phyloP scores from a whole-genome alignment of 2,797 vertebrate species.

The Gambusia yucatana region DNA sequence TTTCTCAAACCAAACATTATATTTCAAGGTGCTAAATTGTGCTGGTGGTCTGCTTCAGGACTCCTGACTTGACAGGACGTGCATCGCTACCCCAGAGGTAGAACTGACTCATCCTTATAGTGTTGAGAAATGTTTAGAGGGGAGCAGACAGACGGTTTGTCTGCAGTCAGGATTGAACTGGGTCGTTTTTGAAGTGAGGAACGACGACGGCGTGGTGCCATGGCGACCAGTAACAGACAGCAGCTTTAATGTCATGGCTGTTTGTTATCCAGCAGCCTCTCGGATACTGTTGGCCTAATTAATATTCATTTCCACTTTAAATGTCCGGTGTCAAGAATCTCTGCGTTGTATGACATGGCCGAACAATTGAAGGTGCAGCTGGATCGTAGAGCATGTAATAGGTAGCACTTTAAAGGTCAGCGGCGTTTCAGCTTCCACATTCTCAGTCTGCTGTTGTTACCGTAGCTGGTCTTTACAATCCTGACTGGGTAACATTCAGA shows the following conservation, averaged over 20 bases:
- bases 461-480: conserved; percentile 5
- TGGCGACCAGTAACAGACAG: neutral
- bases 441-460: conserved; percentile 13
- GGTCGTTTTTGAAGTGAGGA: neutral
- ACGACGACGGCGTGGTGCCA: neutral
- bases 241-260: neutral
- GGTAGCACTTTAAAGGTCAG: conserved; percentile 68
- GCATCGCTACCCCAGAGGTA: neutral
- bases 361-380: conserved; percentile 25
- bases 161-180: neutral
- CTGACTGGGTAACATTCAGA: neutral
- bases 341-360: neutral
- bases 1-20: neutral
- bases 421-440: conserved; percentile 30
- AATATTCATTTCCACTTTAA: conserved; percentile 42
- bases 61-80: neutral
- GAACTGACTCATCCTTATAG: neutral
- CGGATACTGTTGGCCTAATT: neutral
- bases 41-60: neutral
- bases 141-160: neutral
- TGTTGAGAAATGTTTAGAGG: neutral
- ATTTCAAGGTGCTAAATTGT: neutral
- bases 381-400: conserved; percentile 45
- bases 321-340: conserved; percentile 17
- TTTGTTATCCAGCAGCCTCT: neutral